phyloP scores from a whole-genome alignment of 2,888 invertebrate genomes.

The Latrodectus elegans region DNA sequence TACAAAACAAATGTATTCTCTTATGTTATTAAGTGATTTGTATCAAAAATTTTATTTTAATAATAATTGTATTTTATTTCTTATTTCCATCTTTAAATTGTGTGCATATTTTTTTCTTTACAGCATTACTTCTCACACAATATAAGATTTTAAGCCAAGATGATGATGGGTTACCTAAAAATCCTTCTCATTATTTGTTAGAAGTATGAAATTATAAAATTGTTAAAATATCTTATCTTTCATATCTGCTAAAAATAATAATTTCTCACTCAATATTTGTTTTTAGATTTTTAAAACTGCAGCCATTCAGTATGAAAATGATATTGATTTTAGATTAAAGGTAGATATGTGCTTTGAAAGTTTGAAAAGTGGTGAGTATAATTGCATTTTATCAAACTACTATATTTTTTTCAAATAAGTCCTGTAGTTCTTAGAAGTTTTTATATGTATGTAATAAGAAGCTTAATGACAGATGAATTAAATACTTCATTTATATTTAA shows the following conservation, averaged over 20 bases:
- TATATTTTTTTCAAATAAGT: no score
- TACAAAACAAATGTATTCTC: no score
- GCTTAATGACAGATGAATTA: background rate
- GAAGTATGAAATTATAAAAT: constrained; percentile 16
- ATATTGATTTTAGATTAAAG: constrained; percentile 12
- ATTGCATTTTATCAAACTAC: background rate
- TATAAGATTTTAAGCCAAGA: constrained; percentile 4
- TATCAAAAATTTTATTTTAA: no score
- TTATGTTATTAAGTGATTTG: no score
- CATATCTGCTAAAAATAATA: no score
- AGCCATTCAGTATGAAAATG: constrained; percentile 4
- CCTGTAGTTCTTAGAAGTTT: no score
- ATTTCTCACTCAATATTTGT: background rate
- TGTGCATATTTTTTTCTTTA: background rate
- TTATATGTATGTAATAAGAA: no score
- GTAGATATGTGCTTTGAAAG: constrained; percentile 12
- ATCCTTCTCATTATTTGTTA: constrained; percentile 12
- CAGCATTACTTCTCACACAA: constrained; percentile 24
- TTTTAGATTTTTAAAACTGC: constrained; percentile 40
- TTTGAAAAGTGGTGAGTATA: constrained; percentile 25
- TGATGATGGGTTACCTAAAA: background rate
- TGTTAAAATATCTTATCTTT: background rate
- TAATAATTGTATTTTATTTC: no score
- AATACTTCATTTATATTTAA: background rate
- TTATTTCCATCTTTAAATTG: background rate